phyloP scores from a whole-genome alignment of 2,888 invertebrate species.

The Myopa tessellatipennis region DNA sequence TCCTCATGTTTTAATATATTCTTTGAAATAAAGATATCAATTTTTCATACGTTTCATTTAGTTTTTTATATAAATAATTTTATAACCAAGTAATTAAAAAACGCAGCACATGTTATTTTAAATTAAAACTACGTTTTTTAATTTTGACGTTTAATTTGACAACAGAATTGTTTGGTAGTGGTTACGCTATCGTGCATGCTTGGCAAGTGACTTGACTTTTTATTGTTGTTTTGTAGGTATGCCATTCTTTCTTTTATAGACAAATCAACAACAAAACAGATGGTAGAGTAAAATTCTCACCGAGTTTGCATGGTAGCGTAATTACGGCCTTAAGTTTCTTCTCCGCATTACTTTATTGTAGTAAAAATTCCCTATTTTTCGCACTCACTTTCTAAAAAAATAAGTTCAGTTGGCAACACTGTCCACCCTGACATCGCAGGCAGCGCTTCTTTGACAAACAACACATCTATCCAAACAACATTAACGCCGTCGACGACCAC shows the following conservation, averaged over 20 bases:
- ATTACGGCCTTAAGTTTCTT: too few species aligned
- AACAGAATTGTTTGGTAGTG: neutral
- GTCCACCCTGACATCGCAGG: conserved; percentile 13
- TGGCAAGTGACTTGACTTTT: neutral
- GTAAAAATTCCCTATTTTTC: neutral
- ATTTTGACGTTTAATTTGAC: too few species aligned
- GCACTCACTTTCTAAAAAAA: neutral
- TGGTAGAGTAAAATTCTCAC: too few species aligned
- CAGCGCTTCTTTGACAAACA: conserved; percentile 18
- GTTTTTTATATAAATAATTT: too few species aligned
- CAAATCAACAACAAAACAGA: too few species aligned
- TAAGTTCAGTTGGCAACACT: conserved; percentile 31
- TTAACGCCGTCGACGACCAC: conserved; percentile 30
- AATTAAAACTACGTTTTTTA: too few species aligned
- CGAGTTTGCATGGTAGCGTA: too few species aligned
- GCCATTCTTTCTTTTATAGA: too few species aligned
- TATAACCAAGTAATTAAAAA: too few species aligned
- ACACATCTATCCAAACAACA: neutral
- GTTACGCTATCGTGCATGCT: too few species aligned
- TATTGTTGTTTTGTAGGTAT: neutral
- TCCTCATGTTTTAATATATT: neutral
- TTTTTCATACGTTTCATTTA: neutral
- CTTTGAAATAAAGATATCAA: neutral
- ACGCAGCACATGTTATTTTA: too few species aligned
- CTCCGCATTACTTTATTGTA: too few species aligned